phyloP scores from a whole-genome alignment of 2,113 vertebrate genomes.

The Xiphophorus hellerii region DNA sequence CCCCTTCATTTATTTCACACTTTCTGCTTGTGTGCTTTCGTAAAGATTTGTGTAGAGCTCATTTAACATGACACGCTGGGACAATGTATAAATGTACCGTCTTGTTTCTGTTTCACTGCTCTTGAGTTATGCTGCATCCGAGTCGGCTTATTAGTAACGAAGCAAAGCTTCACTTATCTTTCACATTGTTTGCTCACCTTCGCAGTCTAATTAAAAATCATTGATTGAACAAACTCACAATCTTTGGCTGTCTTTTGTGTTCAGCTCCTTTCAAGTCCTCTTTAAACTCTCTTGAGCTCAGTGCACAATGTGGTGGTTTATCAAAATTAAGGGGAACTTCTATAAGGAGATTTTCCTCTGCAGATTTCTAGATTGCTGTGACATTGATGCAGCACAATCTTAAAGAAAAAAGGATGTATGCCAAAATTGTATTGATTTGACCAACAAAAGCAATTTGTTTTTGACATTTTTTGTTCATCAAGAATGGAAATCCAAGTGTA shows the following conservation, averaged over 20 bases:
- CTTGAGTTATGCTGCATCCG: conserved; percentile 34
- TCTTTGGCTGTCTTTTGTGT: conserved; percentile 35
- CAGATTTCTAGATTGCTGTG: not conserved
- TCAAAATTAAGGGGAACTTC: conserved; percentile 3
- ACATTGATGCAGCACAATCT: not conserved
- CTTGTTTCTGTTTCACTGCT: conserved; percentile 21
- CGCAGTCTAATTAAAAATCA: conserved; percentile 73
- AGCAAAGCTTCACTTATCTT: conserved; percentile 50
- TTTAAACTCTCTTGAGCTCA: conserved; percentile 19
- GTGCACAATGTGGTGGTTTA: not conserved
- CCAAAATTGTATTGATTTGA: too few relatives aligned
- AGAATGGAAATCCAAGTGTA: too few relatives aligned
- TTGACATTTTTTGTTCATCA: too few relatives aligned
- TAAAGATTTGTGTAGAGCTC: not conserved
- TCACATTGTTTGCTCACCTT: conserved; percentile 51
- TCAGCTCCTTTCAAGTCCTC: conserved; percentile 8
- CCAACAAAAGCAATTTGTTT: too few relatives aligned
- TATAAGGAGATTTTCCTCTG: conserved; percentile 11
- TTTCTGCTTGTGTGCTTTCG: not conserved
- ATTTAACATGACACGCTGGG: not conserved
- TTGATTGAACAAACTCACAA: conserved; percentile 52
- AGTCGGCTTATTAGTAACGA: conserved; percentile 43
- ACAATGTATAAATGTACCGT: not conserved
- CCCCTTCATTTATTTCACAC: conserved; percentile 7
- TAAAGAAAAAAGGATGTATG: not conserved